Evolutionary conservation across 2,797 vertebrate species (phyloP).

Genomic region (Yasuhikotakia modesta): DNA sequence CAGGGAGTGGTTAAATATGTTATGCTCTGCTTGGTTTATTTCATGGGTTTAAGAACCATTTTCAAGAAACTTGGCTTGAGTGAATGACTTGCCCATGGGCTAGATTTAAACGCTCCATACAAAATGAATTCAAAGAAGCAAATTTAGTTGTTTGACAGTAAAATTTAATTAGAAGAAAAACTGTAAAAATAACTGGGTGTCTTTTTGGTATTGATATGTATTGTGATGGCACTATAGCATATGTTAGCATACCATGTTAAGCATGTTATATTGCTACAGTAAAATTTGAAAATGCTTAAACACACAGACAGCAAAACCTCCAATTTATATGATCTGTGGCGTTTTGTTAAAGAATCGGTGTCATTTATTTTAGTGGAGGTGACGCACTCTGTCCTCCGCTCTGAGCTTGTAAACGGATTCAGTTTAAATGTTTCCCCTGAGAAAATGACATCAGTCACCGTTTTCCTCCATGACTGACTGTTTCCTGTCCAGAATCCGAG

Average conservation of each 20-base stretch:
- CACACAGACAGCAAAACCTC: neutral
- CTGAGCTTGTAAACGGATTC: conserved; percentile 29
- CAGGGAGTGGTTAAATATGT: neutral
- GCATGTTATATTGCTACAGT: too few species aligned
- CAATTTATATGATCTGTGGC: conserved; percentile 11
- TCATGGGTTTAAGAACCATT: neutral
- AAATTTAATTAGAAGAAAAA: too few species aligned
- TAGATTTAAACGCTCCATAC: neutral
- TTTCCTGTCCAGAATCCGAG: conserved; percentile 34
- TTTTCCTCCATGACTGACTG: conserved; percentile 15
- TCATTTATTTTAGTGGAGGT: neutral
- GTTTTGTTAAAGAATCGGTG: conserved; percentile 1
- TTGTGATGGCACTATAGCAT: too few species aligned
- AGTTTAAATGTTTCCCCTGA: conserved; percentile 38
- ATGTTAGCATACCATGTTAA: neutral
- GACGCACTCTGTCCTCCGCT: conserved; percentile 1
- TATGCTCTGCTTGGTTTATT: neutral
- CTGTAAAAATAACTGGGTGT: too few species aligned
- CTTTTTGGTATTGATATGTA: too few species aligned
- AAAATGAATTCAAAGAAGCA: neutral
- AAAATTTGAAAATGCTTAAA: too few species aligned
- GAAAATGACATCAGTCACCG: conserved; percentile 31
- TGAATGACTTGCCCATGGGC: neutral
- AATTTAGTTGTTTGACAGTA: too few species aligned
- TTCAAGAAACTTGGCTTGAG: neutral